phyloP scores from a whole-genome alignment of 2,113 vertebrate species.

The Fregetta grallaria region DNA sequence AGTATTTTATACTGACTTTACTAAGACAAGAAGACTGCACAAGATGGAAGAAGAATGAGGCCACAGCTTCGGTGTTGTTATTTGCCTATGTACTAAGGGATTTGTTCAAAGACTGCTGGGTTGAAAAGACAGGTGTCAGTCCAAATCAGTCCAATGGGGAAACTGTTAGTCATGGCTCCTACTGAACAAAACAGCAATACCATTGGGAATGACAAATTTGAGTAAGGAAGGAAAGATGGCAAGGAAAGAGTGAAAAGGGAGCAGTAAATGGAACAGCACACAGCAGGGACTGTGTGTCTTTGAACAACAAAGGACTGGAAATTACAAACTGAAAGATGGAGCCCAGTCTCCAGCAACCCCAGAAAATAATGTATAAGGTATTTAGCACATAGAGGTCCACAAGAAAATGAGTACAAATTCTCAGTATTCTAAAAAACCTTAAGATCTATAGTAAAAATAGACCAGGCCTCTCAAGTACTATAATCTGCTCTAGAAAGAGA shows the following conservation, averaged over 20 bases:
- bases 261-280: conserved; percentile 26
- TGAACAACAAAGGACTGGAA: conserved; percentile 25
- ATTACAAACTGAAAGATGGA: conserved; percentile 6
- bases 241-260: background rate
- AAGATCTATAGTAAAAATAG: background rate
- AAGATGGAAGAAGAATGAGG: background rate
- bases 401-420: background rate
- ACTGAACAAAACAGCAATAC: conserved; percentile 20
- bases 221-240: conserved; percentile 18
- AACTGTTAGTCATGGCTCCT: conserved; percentile 18
- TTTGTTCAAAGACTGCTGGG: background rate
- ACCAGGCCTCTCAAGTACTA: background rate
- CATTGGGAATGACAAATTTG: background rate
- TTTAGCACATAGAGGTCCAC: background rate
- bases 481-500: background rate
- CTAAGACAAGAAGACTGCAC: background rate
- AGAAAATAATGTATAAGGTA: background rate
- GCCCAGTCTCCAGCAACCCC: background rate
- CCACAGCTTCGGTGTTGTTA: background rate
- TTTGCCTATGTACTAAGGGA: background rate
- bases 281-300: conserved; percentile 24
- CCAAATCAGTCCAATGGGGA: background rate
- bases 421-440: background rate
- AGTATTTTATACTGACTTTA: background rate
- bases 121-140: conserved; percentile 21